Evolutionary conservation across 37 sponge, comb jelly and placozoan genomes (phyloP), one percentile per base, ranked within the genome.

Genomic region (Oopsacas minuta): DNA sequence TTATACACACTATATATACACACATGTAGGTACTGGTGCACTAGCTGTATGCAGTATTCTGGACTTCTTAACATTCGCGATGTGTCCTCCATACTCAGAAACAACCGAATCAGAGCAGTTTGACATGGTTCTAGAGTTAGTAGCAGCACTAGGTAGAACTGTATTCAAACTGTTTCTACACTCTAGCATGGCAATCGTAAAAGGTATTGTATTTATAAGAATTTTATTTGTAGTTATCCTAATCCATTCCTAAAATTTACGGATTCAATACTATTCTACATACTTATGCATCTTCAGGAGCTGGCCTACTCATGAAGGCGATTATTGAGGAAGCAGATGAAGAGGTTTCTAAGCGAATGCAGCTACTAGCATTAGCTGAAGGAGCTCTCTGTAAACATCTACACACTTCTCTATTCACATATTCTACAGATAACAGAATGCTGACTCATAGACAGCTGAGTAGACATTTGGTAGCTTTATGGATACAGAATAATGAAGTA

Each of bases 1-100:
- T 35, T 46, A 61, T 83, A 15, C 75, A 35, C 35, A 49, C 38
- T 81, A 53, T 34, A 30, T 39, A 22, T n/a, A n/a, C n/a, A n/a
- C 46, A 82, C 35, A 69, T 15, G 53, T 89, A 0, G 94, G 95
- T 35, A 93, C 91, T 23, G 99, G 96, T 36, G 99, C 96, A 35
- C 94, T 98, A 39, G 93, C 95, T 7, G 90, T 98, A 53, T 93
- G 94, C 86, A 92, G 96, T 37, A 51, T 98, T 23, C 91, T 98
- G 36, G 99, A 98, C 85, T 98, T 98, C 90, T 88, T 98, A 88
- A 95, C 94, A 15, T 98, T 95, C 86, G 96, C 99, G n/a, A 81
- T 98, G 23, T 97, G 99, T 82, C 94, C 95, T 36, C 99, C 99
- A 22, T 97, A 95, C 91, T 88, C 94, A 83, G 99, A 98, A 85